Evolutionary conservation across 2,797 vertebrate genomes (phyloP), one percentile per base, ranked within the genome.

Genomic region (Gymnopithys bicolor): DNA sequence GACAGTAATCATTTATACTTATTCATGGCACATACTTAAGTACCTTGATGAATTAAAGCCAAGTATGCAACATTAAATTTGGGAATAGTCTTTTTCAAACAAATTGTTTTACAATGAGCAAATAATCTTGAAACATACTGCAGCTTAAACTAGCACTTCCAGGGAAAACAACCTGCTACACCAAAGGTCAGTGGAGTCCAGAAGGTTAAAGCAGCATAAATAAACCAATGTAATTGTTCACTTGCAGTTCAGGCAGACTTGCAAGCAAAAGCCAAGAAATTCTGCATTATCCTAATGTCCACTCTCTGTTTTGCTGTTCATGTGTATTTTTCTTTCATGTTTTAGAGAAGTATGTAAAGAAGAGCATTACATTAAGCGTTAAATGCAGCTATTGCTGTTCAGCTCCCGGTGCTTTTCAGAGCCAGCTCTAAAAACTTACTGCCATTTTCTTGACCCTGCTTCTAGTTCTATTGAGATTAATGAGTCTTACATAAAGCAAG

Each of bases 41-140:
- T 46, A 93, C 32, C 74, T 76, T 64, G 80, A 56, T 51, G 70
- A 94, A 88, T 69, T 90, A 67, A 84, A 86, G 77, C 63, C 67
- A 87, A 94, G 43, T 6, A 48, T 48, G n/a, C 46, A 84, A 64
- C 27, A 17, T 60, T 22, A 62, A 63, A 82, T 63, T 91, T 82
- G 33, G 46, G 60, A 91, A 81, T 9, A 35, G 21, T 8, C 51
- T 52, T 60, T 79, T 88, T 69, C 80, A 73, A 94, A 86, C 25
- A 78, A 78, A 33, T 60, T 56, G 16, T 41, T 27, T 77, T 67
- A 53, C 67, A 83, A 45, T 45, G 3, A 83, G 19, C 43, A 93
- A 85, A 74, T 69, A 64, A 75, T 48, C 51, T 59, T 14, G 3
- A 93, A 93, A 94, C 19, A 23, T 27, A 51, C 77, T 88, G 32